phyloP scores from a whole-genome alignment of 2,797 vertebrate species.

The Poeciliopsis infans region DNA sequence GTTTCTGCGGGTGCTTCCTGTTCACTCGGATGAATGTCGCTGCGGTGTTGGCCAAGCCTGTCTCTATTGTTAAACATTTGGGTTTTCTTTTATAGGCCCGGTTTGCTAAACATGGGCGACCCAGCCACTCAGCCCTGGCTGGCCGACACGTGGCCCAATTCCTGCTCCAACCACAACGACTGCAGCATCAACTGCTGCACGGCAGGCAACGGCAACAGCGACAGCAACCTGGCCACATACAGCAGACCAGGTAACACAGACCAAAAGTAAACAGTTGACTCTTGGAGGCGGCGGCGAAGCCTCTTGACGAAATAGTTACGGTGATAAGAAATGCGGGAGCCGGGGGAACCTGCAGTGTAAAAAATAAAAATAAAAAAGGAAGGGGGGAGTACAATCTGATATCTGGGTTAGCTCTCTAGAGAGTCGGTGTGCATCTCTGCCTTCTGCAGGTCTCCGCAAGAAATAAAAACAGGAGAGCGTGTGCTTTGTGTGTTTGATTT shows the following conservation, averaged over 20 bases:
- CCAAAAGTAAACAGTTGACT: conserved; percentile 41
- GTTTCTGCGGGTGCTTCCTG: conserved; percentile 55
- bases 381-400: conserved; percentile 62
- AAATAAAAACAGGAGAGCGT: conserved; percentile 59
- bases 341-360: conserved; percentile 49
- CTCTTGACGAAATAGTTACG: conserved; percentile 55
- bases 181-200: conserved; percentile 99
- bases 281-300: conserved; percentile 29
- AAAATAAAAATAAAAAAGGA: conserved; percentile 10
- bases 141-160: conserved; percentile 98
- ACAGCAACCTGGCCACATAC: conserved; percentile 96
- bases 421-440: conserved; percentile 62
- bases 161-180: conserved; percentile 96
- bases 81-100: conserved; percentile 82
- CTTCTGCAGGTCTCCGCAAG: conserved; percentile 58
- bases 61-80: conserved; percentile 53
- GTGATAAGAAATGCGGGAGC: conserved; percentile 57
- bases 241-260: conserved; percentile 90
- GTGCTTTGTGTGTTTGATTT: conserved; percentile 74
- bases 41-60: conserved; percentile 47
- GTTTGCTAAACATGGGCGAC: conserved; percentile 96
- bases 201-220: conserved; percentile 93
- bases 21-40: conserved; percentile 59
- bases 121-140: conserved; percentile 94
- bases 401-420: conserved; percentile 78